Conservation (phyloP, 2,888 invertebrate species). For the Ditylenchus weischeri region DNA sequence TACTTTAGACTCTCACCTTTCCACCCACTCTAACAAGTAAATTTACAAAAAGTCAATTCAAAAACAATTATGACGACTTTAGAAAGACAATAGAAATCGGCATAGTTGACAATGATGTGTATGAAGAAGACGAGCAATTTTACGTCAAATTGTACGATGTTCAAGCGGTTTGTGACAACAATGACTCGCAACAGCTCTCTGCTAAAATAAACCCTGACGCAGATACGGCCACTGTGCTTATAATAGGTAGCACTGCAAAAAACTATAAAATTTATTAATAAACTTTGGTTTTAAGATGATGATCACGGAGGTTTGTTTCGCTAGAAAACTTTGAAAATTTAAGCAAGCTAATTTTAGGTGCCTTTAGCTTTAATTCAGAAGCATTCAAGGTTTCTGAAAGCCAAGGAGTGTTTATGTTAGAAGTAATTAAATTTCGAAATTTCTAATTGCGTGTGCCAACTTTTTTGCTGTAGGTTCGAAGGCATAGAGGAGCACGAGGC, state of each 20-base stretch:
- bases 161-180: conserved; percentile 28
- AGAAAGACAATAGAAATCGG: conserved; percentile 65
- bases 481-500: conserved; percentile 79
- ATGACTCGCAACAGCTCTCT: conserved; percentile 35
- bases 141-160: conserved; percentile 68
- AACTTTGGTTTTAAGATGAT: background rate
- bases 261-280: too few species aligned
- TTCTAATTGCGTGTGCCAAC: background rate
- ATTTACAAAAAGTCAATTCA: background rate
- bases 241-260: conserved; percentile 86
- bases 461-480: conserved; percentile 24
- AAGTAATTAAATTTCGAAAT: conserved; percentile 14
- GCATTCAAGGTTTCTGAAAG: conserved; percentile 70
- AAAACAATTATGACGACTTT: conserved; percentile 8
- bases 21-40: too few species aligned
- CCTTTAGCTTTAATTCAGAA: conserved; percentile 85
- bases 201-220: conserved; percentile 75
- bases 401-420: conserved; percentile 37
- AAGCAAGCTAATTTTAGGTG: conserved; percentile 68
- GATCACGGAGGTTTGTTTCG: too few species aligned
- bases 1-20: too few species aligned
- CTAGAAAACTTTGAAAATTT: conserved; percentile 63
- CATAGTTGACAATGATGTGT: conserved; percentile 96
- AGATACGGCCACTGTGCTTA: conserved; percentile 88
- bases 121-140: conserved; percentile 92